Evolutionary conservation across 1,140 invertebrate species (phyloP), one percentile per base, ranked within the genome.

Genomic region (Ptiloglossa arizonensis): DNA sequence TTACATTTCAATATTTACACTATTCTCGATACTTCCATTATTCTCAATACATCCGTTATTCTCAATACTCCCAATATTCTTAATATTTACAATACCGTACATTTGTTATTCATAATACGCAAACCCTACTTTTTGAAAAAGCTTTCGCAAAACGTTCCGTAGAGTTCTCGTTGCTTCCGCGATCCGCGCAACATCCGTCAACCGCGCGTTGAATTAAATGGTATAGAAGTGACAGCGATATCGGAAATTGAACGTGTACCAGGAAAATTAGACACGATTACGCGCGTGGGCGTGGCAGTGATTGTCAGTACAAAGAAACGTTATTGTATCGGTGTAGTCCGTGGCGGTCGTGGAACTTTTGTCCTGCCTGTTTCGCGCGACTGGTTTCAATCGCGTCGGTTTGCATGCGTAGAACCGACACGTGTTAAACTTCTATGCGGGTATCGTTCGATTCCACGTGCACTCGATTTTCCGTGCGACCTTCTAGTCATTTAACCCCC

Each of bases 391-490:
- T 56, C 38, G 15, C 24, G 44, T 24, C 15, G 24, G 29, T 19
- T 24, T 17, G 6, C 57, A 3, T 15, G n/a, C 22, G 44, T 24
- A 38, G 22, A 62, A 60, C 5, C 19, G 22, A 27, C 71, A 66
- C 60, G 71, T 74, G 71, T 17, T 56, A 19, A 13, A 38, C 4
- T 27, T 13, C 2, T 35, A 9, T 0, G 2, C 13, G 3, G 22
- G 13, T 24, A 15, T 15, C 35, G 3, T 27, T 22, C 38, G 27
- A 24, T 24, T 46, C 72, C 72, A 46, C 72, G 62, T 67, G 72
- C 38, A n/a, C 15, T 1, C 24, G 48, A 56, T 74, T 74, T 56
- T 17, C n/a, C 1, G 48, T 2, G 2, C 29, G 38, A 46, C 38
- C 27, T 67, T 46, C 50, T 27, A 2, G 2, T 22, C 32, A 13